Percentiles rank a stretch among this genome's conserved stretches.
Evolutionary conservation across 2,113 vertebrate genomes (phyloP).

Genomic region (Miniopterus natalensis): DNA sequence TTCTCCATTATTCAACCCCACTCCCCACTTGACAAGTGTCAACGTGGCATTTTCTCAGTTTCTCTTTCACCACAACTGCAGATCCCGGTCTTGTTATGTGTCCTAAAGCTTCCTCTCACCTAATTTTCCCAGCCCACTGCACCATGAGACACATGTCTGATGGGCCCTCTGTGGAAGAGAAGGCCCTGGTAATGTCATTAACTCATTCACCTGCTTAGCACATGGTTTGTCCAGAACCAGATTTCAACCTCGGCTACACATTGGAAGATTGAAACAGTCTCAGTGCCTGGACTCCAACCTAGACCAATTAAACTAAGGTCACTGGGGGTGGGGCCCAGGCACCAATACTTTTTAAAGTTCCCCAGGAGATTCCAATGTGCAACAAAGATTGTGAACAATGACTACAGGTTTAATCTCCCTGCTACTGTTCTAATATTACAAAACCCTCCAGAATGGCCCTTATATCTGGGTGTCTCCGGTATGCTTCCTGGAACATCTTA

Average conservation of each 20-base stretch:
- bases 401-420: not conserved
- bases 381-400: not conserved
- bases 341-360: constrained; percentile 48
- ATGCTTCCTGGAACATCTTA: not conserved
- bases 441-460: not conserved
- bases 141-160: not conserved
- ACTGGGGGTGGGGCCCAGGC: not conserved
- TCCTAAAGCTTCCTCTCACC: not conserved
- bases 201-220: not conserved
- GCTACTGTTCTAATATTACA: not conserved
- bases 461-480: not conserved
- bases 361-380: constrained; percentile 9
- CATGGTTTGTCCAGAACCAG: not conserved
- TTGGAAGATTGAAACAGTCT: constrained; percentile 24
- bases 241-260: not conserved
- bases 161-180: not conserved
- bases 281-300: not conserved
- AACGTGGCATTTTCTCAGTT: not conserved
- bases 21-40: not conserved
- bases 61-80: not conserved
- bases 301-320: constrained; percentile 26
- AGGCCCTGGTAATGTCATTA: not conserved
- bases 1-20: not conserved
- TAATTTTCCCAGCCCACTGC: not conserved
- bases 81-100: not conserved